Conservation (phyloP, 2,113 vertebrate genomes). For the Nesogale talazaci region DNA sequence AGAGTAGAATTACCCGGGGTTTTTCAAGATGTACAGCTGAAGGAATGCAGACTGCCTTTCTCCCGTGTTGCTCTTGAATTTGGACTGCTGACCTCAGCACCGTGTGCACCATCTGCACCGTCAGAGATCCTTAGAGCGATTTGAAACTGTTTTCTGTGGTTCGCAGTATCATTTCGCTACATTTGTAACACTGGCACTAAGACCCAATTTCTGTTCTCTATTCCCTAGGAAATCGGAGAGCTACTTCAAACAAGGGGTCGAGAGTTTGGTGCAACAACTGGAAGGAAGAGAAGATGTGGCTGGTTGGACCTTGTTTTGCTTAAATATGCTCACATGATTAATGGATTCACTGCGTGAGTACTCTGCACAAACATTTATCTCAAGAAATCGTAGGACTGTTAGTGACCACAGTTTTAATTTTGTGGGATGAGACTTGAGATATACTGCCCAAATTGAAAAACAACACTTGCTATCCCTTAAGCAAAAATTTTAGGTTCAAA, state of each 20-base stretch:
- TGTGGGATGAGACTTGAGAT: background rate
- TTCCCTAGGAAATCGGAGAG: constrained; percentile 88
- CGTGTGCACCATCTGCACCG: background rate
- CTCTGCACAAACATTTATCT: constrained; percentile 29
- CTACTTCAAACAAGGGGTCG: constrained; percentile 94
- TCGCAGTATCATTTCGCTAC: background rate
- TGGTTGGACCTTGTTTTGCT: constrained; percentile 97
- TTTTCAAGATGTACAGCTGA: background rate
- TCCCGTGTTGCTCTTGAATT: background rate
- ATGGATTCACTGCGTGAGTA: constrained; percentile 98
- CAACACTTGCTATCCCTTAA: background rate
- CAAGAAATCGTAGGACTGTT: background rate
- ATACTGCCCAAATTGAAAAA: background rate
- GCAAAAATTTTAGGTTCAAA: background rate
- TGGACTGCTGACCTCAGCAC: background rate
- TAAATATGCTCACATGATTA: constrained; percentile 99
- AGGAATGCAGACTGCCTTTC: background rate
- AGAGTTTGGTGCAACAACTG: constrained; percentile 97
- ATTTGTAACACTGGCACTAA: background rate
- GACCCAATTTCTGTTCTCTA: constrained; percentile 28
- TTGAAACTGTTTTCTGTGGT: background rate
- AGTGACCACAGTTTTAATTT: constrained; percentile 29
- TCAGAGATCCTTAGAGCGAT: background rate
- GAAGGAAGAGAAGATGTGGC: constrained; percentile 96
- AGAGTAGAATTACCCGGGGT: background rate